Evolutionary conservation across 2,113 vertebrate species (phyloP), one percentile per base, ranked within the genome.

Genomic region (Stictonetta naevosa): DNA sequence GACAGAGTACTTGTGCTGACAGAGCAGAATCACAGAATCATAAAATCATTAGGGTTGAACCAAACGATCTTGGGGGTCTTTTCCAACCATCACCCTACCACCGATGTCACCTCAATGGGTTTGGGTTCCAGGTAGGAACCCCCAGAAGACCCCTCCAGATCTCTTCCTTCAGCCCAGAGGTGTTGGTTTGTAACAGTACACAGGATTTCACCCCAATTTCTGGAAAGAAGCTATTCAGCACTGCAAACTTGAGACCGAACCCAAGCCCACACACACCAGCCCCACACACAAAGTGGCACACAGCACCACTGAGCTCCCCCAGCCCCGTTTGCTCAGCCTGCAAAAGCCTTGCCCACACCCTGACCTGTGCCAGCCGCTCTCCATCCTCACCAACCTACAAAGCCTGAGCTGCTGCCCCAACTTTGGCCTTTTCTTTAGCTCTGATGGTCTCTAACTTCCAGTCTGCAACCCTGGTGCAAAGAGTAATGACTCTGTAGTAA

Each of bases 211-310:
- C 66, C 36, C 13, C 12, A 6, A 46, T 44, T 81, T 62, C 26
- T 59, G 31, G 8, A 63, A 86, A 29, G 56, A 71, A 83, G 26
- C 55, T 21, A 20, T 9, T 10, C 50, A 38, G 15, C 7, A 31
- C 59, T 75, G 22, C 36, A 10, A 60, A 25, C 2, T 2, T 3
- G 40, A 58, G 26, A 31, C 2, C 0, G 31, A 89, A 38, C 26
- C 60, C 33, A 36, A 88, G 22, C 36, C 59, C 31, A 44, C 17
- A 8, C 17, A 44, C 69, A 31, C 19, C 86, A 64, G 10, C 11
- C 5, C 26, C 83, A 71, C 2, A 1, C 4, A 13, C 13, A 31
- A 25, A 53, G 26, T 2, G 1, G 25, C 40, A 36, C 11, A 4
- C 4, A 1, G 59, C 6, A 44, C 21, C 52, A 53, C 8, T 11